A percentile compares a stretch with the other conserved stretches of the same genome.
Conservation (phyloP, 2,888 invertebrate genomes). For the Stegana nigrithorax region DNA sequence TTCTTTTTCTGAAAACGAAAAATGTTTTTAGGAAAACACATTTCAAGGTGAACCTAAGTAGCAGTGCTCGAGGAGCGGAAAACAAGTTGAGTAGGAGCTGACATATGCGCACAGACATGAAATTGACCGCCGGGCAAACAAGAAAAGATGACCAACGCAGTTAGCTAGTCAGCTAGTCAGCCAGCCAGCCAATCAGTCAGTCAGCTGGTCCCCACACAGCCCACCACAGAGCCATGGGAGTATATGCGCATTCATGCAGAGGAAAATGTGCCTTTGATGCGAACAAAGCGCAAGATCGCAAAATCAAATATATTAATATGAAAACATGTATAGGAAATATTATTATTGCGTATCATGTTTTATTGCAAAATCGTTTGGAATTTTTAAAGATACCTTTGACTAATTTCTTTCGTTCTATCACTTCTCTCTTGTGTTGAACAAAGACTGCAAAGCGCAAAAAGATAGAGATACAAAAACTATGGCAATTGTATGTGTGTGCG, state of each 20-base stretch:
- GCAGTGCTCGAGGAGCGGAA: slow-evolving; percentile 3
- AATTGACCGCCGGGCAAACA: not conserved
- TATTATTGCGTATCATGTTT: slow-evolving; percentile 9
- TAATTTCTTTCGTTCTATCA: too few species aligned
- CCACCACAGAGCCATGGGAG: too few species aligned
- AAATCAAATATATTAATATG: too few species aligned
- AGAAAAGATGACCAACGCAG: not conserved
- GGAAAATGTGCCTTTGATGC: too few species aligned
- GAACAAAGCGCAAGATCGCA: too few species aligned
- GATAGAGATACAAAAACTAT: too few species aligned
- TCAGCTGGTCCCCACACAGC: too few species aligned
- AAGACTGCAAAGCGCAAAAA: too few species aligned
- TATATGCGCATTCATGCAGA: too few species aligned
- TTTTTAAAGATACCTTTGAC: not conserved
- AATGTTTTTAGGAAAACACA: not conserved
- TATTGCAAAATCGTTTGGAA: not conserved
- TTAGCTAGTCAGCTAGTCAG: not conserved
- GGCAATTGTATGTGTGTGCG: too few species aligned
- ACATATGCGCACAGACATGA: not conserved
- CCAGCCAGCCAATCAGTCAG: not conserved
- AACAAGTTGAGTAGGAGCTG: slow-evolving; percentile 10
- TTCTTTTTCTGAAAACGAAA: not conserved
- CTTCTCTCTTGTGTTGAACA: too few species aligned
- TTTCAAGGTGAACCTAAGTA: slow-evolving; percentile 7
- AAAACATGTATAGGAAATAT: too few species aligned